Evolutionary conservation across 2,797 vertebrate species (phyloP).

Genomic region (Amblyopsis hoosieri): DNA sequence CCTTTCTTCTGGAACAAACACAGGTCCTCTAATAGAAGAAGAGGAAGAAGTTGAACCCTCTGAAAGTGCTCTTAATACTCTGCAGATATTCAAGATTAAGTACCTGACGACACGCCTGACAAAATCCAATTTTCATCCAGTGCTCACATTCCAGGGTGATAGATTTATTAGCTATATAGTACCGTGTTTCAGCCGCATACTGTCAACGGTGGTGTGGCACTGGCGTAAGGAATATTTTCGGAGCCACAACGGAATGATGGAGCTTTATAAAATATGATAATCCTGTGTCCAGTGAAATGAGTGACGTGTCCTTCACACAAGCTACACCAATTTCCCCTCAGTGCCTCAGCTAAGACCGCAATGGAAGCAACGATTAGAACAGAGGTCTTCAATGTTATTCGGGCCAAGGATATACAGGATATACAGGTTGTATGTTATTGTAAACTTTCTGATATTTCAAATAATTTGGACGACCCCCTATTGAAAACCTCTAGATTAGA

Average conservation of each 20-base stretch:
- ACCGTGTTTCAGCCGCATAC: slow-evolving; percentile 57
- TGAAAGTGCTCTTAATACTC: slow-evolving; percentile 71
- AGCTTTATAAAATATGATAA: slow-evolving; percentile 58
- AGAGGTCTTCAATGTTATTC: neutral
- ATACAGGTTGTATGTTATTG: no score
- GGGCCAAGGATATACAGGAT: no score
- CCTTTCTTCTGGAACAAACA: slow-evolving; percentile 43
- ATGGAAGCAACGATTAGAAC: slow-evolving; percentile 18
- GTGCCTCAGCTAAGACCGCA: slow-evolving; percentile 16
- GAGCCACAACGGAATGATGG: slow-evolving; percentile 40
- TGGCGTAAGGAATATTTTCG: slow-evolving; percentile 42
- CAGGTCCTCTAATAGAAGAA: slow-evolving; percentile 46
- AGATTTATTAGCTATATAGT: slow-evolving; percentile 63
- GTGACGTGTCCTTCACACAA: slow-evolving; percentile 22
- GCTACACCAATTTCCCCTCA: slow-evolving; percentile 10
- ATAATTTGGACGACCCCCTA: no score
- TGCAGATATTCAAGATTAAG: slow-evolving; percentile 81
- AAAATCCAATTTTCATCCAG: slow-evolving; percentile 80
- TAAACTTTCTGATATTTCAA: no score
- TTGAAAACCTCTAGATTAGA: no score
- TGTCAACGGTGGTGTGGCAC: slow-evolving; percentile 37
- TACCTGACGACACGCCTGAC: slow-evolving; percentile 74
- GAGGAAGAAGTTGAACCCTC: slow-evolving; percentile 37
- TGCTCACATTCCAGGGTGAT: slow-evolving; percentile 50
- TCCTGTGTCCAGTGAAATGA: slow-evolving; percentile 22